Evolutionary conservation across 1,140 invertebrate genomes (phyloP).

Genomic region (Ericerus pela): DNA sequence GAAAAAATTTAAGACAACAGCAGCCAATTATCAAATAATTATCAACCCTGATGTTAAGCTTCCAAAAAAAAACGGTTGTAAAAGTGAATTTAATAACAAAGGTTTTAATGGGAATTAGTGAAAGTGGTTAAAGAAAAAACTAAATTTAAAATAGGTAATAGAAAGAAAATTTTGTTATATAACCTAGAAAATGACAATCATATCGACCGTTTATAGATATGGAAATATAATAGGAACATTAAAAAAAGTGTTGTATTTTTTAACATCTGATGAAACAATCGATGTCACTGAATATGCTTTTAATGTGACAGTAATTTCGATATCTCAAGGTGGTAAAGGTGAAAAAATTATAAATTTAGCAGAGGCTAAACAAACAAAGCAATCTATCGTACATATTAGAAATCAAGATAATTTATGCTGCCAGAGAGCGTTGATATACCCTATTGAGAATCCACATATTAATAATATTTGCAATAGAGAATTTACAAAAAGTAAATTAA

Average conservation of each 20-base stretch:
- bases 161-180: no score
- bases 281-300: not conserved
- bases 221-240: no score
- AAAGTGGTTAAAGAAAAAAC: no score
- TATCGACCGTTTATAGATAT: no score
- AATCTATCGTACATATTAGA: not conserved
- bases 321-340: not conserved
- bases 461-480: not conserved
- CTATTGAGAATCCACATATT: not conserved
- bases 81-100: no score
- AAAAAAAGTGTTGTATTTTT: not conserved
- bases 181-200: no score
- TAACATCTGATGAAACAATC: not conserved
- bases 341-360: slow-evolving; percentile 2
- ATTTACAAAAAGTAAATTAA: not conserved
- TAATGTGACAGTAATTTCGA: not conserved
- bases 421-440: not conserved
- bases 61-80: no score
- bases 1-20: no score
- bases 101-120: no score
- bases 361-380: not conserved
- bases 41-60: no score
- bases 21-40: no score
- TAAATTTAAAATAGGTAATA: no score
- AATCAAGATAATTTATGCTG: slow-evolving; percentile 5